Conservation (phyloP, 2,888 invertebrate genomes). For the Mylabris sibirica region DNA sequence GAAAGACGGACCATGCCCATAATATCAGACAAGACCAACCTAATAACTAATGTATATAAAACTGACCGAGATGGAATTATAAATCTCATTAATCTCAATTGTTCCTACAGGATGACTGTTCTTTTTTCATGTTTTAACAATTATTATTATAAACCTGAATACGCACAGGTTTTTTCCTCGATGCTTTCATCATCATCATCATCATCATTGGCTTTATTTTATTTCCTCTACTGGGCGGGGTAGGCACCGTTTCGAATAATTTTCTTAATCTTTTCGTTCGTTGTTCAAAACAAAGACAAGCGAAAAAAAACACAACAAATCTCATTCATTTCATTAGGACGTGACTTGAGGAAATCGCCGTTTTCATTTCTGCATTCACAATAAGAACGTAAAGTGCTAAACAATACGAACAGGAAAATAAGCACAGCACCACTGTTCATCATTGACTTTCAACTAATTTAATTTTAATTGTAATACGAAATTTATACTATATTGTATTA, state of each 20-base stretch:
- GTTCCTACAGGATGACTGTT: slow-evolving; percentile 29
- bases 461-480: slow-evolving; percentile 55
- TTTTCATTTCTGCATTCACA: slow-evolving; percentile 18
- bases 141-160: slow-evolving; percentile 14
- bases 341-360: slow-evolving; percentile 32
- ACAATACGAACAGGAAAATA: slow-evolving; percentile 8
- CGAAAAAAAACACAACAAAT: background rate
- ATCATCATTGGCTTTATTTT: background rate
- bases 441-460: slow-evolving; percentile 49
- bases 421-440: slow-evolving; percentile 14
- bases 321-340: slow-evolving; percentile 28
- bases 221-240: background rate
- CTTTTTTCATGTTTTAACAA: slow-evolving; percentile 19
- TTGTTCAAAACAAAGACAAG: slow-evolving; percentile 17
- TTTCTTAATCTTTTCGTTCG: background rate
- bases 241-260: background rate
- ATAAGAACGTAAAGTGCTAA: slow-evolving; percentile 14
- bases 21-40: slow-evolving; percentile 16
- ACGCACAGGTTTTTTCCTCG: background rate
- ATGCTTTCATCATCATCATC: background rate
- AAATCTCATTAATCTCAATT: slow-evolving; percentile 42
- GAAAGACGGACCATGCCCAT: slow-evolving; percentile 15
- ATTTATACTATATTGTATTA: slow-evolving; percentile 44
- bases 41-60: slow-evolving; percentile 39
- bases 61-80: slow-evolving; percentile 47